phyloP scores from a whole-genome alignment of 1,140 invertebrate genomes.

The Matsumurasca onukii region DNA sequence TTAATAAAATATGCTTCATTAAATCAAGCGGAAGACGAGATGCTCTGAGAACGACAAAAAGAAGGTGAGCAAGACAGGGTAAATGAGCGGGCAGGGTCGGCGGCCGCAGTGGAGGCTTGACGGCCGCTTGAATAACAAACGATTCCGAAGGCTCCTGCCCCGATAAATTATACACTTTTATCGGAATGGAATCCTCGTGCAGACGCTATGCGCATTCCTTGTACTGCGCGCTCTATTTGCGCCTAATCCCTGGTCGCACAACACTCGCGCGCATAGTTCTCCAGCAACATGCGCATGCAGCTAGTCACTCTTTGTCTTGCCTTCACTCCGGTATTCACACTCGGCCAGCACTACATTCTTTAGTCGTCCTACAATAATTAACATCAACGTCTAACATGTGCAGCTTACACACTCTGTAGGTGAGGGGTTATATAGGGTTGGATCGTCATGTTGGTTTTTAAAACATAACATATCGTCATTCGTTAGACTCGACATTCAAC shows the following conservation, averaged over 20 bases:
- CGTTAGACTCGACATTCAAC: too few relatives aligned
- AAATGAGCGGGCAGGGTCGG: constrained; percentile 2
- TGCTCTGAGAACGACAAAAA: constrained; percentile 7
- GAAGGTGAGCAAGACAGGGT: background rate
- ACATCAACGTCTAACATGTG: too few relatives aligned
- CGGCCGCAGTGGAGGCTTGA: background rate
- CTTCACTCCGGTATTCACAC: too few relatives aligned
- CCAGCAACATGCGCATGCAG: background rate
- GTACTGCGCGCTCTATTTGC: constrained; percentile 4
- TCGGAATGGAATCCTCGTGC: constrained; percentile 9
- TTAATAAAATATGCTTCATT: constrained; percentile 13
- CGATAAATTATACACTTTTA: constrained; percentile 18
- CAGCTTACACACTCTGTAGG: too few relatives aligned
- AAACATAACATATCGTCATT: too few relatives aligned
- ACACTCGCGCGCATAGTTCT: constrained; percentile 9
- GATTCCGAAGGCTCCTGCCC: too few relatives aligned
- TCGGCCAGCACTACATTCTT: too few relatives aligned
- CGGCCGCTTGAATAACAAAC: too few relatives aligned
- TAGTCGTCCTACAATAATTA: too few relatives aligned
- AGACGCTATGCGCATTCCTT: constrained; percentile 1
- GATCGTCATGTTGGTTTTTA: too few relatives aligned
- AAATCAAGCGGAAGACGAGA: constrained; percentile 13
- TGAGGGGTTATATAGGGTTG: too few relatives aligned
- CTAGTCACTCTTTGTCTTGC: too few relatives aligned
- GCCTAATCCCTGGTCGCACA: constrained; percentile 10